A percentile compares a stretch with the other conserved stretches of the same genome.
Conservation (phyloP, 37 sponge, comb jelly and placozoan genomes). For the Bolinopsis microptera region DNA sequence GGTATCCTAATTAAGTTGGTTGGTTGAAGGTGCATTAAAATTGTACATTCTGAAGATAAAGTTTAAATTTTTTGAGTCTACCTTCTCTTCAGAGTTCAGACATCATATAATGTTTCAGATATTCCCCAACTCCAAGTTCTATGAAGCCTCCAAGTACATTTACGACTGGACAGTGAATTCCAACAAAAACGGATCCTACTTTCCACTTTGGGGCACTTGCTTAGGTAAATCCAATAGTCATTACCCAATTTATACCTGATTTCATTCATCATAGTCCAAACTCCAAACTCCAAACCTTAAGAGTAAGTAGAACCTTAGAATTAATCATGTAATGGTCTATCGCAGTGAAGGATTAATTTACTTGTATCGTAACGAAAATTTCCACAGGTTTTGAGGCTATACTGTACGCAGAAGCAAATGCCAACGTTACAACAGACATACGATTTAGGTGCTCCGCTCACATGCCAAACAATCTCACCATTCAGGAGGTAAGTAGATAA, state of each 20-base stretch:
- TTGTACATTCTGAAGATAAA: no score
- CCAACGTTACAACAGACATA: neutral
- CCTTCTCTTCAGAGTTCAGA: no score
- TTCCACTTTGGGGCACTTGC: conserved; percentile 95
- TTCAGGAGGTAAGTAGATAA: neutral
- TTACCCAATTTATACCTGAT: no score
- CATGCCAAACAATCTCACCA: neutral
- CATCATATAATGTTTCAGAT: neutral
- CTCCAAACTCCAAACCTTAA: no score
- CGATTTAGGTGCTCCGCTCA: neutral
- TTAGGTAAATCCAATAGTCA: no score
- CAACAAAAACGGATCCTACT: conserved; percentile 79
- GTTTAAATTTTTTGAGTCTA: no score
- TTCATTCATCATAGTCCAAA: no score
- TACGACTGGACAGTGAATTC: conserved; percentile 24
- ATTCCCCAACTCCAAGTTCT: conserved; percentile 15
- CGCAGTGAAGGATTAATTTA: no score
- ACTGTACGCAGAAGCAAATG: conserved; percentile 8
- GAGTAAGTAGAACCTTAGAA: no score
- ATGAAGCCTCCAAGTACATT: conserved; percentile 21
- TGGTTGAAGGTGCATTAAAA: no score
- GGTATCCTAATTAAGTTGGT: no score
- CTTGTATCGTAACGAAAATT: neutral
- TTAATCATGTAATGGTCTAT: no score
- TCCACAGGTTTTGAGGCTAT: conserved; percentile 37